Evolutionary conservation across 2,797 vertebrate species (phyloP), one percentile per base, ranked within the genome.

Genomic region (Centropyge bicolor): DNA sequence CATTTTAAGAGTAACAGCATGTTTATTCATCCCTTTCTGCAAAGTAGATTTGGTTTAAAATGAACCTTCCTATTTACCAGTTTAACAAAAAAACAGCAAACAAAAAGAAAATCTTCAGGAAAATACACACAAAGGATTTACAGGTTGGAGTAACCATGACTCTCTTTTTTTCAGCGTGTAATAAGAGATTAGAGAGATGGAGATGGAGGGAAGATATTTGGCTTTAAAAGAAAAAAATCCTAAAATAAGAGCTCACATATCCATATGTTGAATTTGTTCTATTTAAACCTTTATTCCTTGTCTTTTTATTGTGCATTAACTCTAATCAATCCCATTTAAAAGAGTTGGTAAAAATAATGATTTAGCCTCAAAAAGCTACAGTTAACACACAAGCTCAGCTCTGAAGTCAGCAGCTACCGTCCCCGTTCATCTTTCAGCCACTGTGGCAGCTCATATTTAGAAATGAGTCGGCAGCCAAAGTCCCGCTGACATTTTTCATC

Each of bases 401-500:
- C 49, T 68, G 71, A 66, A 49, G 54, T 86, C 70, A 75, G 48
- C 46, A 54, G 63, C 60, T 49, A 45, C 56, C 27, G 74, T 70
- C 35, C 46, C 70, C 74, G 46, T 68, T 74, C 52, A 65, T 82
- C 65, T n/a, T 31, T 17, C 67, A 5, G 68, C 16, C 7, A 43
- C 84, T 35, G 35, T 40, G 61, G 57, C 22, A 7, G 55, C 68
- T 36, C 11, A 6, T 19, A 43, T 82, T 76, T 48, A 56, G 77
- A 81, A 64, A 70, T 20, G 5, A 41, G 46, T 70, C 56, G 0
- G 38, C 20, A 19, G 60, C n/a, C 5, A 12, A 62, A 52, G 74
- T 57, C 70, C 43, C 4, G 35, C 57, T 57, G 71, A 70, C 80
- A 77, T 84, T 79, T 84, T 74, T 82, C 67, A 71, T 35, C 71